Base-by-base conservation (phyloP, 2,113 vertebrate species). In the Talpa occidentalis region DNA sequence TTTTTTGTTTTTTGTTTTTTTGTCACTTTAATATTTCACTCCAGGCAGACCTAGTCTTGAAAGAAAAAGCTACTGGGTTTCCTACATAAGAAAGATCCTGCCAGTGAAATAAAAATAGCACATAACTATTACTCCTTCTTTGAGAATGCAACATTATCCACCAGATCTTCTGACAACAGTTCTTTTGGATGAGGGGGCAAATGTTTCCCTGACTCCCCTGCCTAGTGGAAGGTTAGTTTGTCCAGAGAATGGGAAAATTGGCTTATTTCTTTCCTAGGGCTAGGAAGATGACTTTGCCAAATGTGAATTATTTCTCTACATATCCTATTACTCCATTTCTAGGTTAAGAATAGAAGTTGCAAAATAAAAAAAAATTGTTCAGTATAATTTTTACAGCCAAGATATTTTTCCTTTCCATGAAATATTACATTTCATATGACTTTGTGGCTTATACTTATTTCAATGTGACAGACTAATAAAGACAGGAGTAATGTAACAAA, bases 21-120 rank as follows among this genome's bases (percentile, higher is more conserved):
- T 90, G 91, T 85, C 26, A 37, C 66, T 96, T 97, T 92, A 37
- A 79, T 80, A 90, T 96, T 97, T 95, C 97, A 90, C 93, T 60
- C 26, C 90, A 42, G 64, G 95, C 37, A 66, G 76, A 49, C 2
- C 54, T 86, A 10, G 21, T 82, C 47, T 83, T 35, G 94, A 96
- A 95, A 82, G 22, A 67, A 40, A 74, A 92, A 96, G 85, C 93
- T 52, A 7, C 60, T 30, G 70, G 44, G 24, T 93, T 98, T 60
- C 95, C 91, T 76, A 64, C 22, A 54, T 59, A 78, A 93, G 42
- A 19, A 0, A 0, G 35, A 77, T 37, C 0, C 0, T 54, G 19
- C 10, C 14, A 70, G 52, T 17, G 42, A 83, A 95, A 78, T 52
- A 87, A 37, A 56, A 47, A 40, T 90, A 56, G 54, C 54, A 22